Evolutionary conservation across 2,888 invertebrate genomes (phyloP), one percentile per base, ranked within the genome.

Genomic region (Balanococcus diminutus): DNA sequence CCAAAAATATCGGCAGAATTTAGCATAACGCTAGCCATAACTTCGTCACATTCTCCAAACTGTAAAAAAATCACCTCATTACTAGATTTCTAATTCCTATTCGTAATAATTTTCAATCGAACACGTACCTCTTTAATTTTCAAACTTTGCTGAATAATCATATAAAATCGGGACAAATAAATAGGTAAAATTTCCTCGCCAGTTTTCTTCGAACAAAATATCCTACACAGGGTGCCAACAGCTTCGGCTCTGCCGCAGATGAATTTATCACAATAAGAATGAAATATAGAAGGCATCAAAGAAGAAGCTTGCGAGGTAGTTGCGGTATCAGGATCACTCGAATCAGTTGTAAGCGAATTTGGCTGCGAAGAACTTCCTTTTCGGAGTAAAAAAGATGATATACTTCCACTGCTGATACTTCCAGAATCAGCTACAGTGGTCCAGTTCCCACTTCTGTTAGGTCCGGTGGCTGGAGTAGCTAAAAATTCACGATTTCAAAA

Each of bases 131-230:
- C 92, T 82, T 93, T 92, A 88, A 94, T 92, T 88, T 93, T 92
- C 28, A 98, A 92, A 0, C 98, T 98, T 90, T 96, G 96, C 88
- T 95, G 95, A 87, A 99, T 91, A 4, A 97, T 96, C 89, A 97
- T 93, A 90, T 98, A 98, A 91, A 98, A 97, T 82, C 98, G 92
- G 11, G 98, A 96, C 88, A 98, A 92, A 91, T 99, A 99, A 0
- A 95, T 95, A 0, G 98, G 96, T 85, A 96, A 91, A 88, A 99
- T 96, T 89, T 95, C 95, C 91, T 98, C 98, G 61, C 96, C 96
- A 0, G 97, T 96, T 90, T 96, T 97, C 91, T 98, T 98, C 0
- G 98, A 95, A 90, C 97, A 98, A 90, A 99, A 95, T 89, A 99
- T 97, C 89, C 98, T 93, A 90, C 99, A 99, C 28, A 99, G 91